Evolutionary conservation across 2,888 invertebrate genomes (phyloP).

Genomic region (Parnassius mnemosyne): DNA sequence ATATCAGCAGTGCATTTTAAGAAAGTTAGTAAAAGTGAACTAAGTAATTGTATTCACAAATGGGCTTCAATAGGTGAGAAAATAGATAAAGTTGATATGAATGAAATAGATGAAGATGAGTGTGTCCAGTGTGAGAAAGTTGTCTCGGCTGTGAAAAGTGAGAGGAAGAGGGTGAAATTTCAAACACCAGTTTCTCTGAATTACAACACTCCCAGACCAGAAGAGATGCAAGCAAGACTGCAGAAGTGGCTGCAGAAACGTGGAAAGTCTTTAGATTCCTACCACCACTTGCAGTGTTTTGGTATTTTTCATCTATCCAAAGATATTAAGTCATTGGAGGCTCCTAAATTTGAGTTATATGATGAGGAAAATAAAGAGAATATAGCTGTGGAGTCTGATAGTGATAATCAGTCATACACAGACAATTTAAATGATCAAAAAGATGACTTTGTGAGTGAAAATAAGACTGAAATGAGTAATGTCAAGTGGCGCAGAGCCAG

Average conservation of each 20-base stretch:
- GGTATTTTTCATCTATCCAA: conserved; percentile 57
- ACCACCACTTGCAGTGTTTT: conserved; percentile 79
- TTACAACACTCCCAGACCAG: conserved; percentile 61
- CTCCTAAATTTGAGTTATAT: conserved; percentile 36
- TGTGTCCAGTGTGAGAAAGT: conserved; percentile 47
- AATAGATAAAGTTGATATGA: conserved; percentile 49
- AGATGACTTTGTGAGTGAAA: conserved; percentile 32
- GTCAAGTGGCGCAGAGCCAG: conserved; percentile 61
- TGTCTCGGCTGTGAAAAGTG: conserved; percentile 64
- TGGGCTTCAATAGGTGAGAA: conserved; percentile 69
- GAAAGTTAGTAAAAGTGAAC: conserved; percentile 54
- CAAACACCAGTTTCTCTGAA: conserved; percentile 53
- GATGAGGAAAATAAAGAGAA: conserved; percentile 79
- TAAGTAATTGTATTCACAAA: conserved; percentile 62
- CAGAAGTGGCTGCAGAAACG: conserved; percentile 75
- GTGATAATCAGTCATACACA: conserved; percentile 61
- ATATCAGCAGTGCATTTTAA: conserved; percentile 76
- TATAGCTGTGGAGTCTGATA: conserved; percentile 61
- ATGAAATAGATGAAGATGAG: conserved; percentile 57
- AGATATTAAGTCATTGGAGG: conserved; percentile 36
- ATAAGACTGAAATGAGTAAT: conserved; percentile 31
- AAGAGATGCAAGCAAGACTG: conserved; percentile 64
- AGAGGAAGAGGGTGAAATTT: conserved; percentile 66
- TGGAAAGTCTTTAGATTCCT: conserved; percentile 71
- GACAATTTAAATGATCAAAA: conserved; percentile 55